These are phyloP conservation scores for Fratercula arctica DNA, from an alignment of 2,797 vertebrate genomes.

Conservation along the genomic window DNA sequence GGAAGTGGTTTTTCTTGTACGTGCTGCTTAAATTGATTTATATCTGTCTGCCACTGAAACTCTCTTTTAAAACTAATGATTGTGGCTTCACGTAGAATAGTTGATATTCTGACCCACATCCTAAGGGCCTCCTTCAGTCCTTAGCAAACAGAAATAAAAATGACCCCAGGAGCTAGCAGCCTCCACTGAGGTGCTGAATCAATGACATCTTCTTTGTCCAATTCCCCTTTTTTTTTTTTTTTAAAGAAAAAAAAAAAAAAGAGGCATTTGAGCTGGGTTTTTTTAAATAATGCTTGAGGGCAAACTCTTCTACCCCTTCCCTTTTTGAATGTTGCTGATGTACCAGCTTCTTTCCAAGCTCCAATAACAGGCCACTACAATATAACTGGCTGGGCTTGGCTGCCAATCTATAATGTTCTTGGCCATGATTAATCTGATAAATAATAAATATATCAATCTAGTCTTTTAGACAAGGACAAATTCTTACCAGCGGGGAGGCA, in stretches of 20 bases:
- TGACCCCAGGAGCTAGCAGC: constrained; percentile 81
- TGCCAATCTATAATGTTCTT: constrained; percentile 90
- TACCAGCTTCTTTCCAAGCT: constrained; percentile 57
- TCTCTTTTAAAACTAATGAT: constrained; percentile 65
- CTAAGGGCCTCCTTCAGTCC: constrained; percentile 72
- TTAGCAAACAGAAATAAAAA: constrained; percentile 82
- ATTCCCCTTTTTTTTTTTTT: background rate
- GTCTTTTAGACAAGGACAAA: constrained; percentile 99
- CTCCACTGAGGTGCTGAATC: constrained; percentile 76
- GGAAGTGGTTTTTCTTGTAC: background rate
- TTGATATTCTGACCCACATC: constrained; percentile 68
- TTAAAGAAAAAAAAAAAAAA: background rate
- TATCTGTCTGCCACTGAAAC: constrained; percentile 28
- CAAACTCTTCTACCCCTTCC: constrained; percentile 26
- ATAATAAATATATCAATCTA: constrained; percentile 99
- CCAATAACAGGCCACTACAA: constrained; percentile 70
- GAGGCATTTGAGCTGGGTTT: background rate
- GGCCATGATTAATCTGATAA: constrained; percentile 99
- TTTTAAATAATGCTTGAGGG: constrained; percentile 50
- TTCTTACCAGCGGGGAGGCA: constrained; percentile 97
- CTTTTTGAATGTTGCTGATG: constrained; percentile 58
- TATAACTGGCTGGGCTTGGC: constrained; percentile 79
- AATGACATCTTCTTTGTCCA: constrained; percentile 70
- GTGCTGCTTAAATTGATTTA: constrained; percentile 30
- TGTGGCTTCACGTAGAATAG: constrained; percentile 56